Evolutionary conservation across 1,140 invertebrate genomes (phyloP), one percentile per base, ranked within the genome.

Genomic region (Calliopsis andreniformis): DNA sequence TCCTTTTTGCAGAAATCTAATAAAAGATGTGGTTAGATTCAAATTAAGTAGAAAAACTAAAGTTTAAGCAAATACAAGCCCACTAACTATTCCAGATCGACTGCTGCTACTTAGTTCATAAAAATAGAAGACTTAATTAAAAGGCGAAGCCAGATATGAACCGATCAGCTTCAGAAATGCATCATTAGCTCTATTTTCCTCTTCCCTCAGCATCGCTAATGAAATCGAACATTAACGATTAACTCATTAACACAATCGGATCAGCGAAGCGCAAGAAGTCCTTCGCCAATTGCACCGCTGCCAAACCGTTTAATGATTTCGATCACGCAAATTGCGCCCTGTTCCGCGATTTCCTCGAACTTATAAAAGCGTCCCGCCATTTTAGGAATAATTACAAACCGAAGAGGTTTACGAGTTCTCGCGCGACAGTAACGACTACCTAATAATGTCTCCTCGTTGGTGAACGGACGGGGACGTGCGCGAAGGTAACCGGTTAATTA

Each of bases 401-500:
- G 39, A 47, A 32, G n/a, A 30, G 18, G 39, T 20, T 20, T 49
- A 32, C 43, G 10, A 18, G 12, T 16, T 45, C 39, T 56, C 18
- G 18, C 10, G 10, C n/a, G 28, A 32, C 35, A 28, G 10, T 6
- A 28, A 16, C 30, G 30, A 20, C 18, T 14, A 14, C 20, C 16
- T 62, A 71, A 62, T 49, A 61, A 62, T 14, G 20, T 47, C 28
- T 1, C 16, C 3, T 45, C n/a, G 25, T 45, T n/a, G n/a, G 30
- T 8, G 10, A 45, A 58, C 23, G 16, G 51, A 58, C 8, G 30
- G 63, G 59, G 71, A 62, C 76, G 49, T 61, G 71, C 47, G 71
- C 76, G 69, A 53, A n/a, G 47, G 80, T 82, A 85, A 86, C 82
- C 72, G 76, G 84, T 87, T 84, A 83, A 87, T 83, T 87, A 87